These are phyloP conservation scores for Muscicapa striata DNA, from an alignment of 2,797 vertebrate species.

Conservation along the genomic window DNA sequence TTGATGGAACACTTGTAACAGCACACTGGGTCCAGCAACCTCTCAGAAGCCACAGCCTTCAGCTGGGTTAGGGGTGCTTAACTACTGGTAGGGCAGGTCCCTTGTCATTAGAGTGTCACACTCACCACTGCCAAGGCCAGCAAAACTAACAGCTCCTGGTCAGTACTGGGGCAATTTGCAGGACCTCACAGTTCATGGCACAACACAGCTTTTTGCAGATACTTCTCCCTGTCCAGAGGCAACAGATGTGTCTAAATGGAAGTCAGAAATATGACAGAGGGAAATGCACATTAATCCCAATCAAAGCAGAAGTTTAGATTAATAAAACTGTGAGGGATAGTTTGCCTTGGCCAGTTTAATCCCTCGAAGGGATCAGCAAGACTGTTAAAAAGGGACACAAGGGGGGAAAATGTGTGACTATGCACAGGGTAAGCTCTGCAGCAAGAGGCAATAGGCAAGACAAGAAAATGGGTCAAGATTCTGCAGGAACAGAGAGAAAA, in stretches of 20 bases:
- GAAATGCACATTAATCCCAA: background rate
- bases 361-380: background rate
- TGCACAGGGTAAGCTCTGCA: background rate
- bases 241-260: background rate
- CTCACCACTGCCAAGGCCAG: background rate
- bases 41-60: background rate
- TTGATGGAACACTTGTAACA: background rate
- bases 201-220: background rate
- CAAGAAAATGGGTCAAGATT: background rate
- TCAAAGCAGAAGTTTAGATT: background rate
- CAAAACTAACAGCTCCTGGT: background rate
- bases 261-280: background rate
- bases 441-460: background rate
- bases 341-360: background rate
- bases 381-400: background rate
- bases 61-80: background rate
- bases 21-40: background rate
- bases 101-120: background rate
- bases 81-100: background rate
- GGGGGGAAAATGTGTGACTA: too few species aligned
- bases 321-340: background rate
- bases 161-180: background rate
- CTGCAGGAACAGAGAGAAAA: background rate
- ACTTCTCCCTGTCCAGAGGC: too few species aligned
- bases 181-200: background rate